Conservation (phyloP, 1,140 invertebrate genomes). For the Drosophila busckii region DNA sequence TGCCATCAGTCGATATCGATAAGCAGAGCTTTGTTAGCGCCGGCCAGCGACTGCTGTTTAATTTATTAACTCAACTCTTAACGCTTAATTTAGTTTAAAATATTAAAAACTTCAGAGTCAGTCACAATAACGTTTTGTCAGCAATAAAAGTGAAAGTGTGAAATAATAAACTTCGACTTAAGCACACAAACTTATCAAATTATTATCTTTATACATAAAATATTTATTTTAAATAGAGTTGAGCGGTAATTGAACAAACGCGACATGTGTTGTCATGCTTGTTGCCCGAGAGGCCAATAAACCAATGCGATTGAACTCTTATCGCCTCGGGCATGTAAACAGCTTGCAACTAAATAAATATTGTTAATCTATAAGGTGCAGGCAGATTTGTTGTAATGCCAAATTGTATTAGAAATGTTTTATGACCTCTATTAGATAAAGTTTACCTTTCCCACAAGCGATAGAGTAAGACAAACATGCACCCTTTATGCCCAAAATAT, state of each 20-base stretch:
- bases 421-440: slow-evolving; percentile 53
- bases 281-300: slow-evolving; percentile 43
- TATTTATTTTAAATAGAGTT: slow-evolving; percentile 43
- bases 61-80: too few relatives aligned
- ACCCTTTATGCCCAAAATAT: slow-evolving; percentile 4
- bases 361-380: slow-evolving; percentile 50
- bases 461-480: neutral
- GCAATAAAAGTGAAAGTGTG: slow-evolving; percentile 52
- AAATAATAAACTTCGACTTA: slow-evolving; percentile 43
- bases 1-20: slow-evolving; percentile 52
- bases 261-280: neutral
- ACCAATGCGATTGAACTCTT: slow-evolving; percentile 72
- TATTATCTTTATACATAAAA: slow-evolving; percentile 42
- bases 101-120: neutral
- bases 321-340: slow-evolving; percentile 34
- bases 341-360: slow-evolving; percentile 48
- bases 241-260: slow-evolving; percentile 8
- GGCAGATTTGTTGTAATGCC: slow-evolving; percentile 35
- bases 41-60: slow-evolving; percentile 45
- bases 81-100: too few relatives aligned
- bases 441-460: slow-evolving; percentile 66
- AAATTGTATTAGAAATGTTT: slow-evolving; percentile 55
- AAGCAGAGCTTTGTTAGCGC: slow-evolving; percentile 47
- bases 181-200: slow-evolving; percentile 22
- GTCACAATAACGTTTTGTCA: neutral